phyloP scores from a whole-genome alignment of 2,797 vertebrate species.

The Gallinago stenura region DNA sequence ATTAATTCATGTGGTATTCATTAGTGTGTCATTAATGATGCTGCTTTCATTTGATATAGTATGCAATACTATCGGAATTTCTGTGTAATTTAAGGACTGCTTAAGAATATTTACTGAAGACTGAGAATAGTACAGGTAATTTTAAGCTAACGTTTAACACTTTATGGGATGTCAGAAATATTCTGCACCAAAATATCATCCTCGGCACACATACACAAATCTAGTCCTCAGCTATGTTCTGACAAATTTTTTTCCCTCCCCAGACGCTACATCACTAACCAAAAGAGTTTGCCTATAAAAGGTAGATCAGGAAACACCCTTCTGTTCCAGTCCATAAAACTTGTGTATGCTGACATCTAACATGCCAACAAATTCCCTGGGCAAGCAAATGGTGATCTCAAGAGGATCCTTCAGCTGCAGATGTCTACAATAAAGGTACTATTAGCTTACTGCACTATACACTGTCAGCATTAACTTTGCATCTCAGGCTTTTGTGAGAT shows the following conservation, averaged over 20 bases:
- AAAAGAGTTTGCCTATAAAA: conserved; percentile 24
- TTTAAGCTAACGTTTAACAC: background rate
- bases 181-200: background rate
- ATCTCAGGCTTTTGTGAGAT: background rate
- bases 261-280: background rate
- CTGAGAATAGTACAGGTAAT: background rate
- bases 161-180: background rate
- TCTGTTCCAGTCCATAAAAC: conserved; percentile 52
- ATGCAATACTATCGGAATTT: conserved; percentile 10
- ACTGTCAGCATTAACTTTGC: conserved; percentile 36
- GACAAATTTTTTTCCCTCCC: background rate
- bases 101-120: conserved; percentile 23
- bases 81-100: background rate
- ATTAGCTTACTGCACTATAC: background rate
- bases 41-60: conserved; percentile 33
- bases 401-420: conserved; percentile 41
- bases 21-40: conserved; percentile 63
- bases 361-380: conserved; percentile 51
- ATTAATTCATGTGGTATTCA: conserved; percentile 74
- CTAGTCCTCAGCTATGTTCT: background rate
- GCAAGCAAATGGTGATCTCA: conserved; percentile 51
- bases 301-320: conserved; percentile 48
- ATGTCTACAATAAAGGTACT: conserved; percentile 42
- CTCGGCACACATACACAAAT: background rate
- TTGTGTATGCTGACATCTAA: conserved; percentile 52